Percentiles rank a stretch among this genome's conserved stretches.
phyloP scores from a whole-genome alignment of 2,797 vertebrate genomes.

The Falco cherrug region DNA sequence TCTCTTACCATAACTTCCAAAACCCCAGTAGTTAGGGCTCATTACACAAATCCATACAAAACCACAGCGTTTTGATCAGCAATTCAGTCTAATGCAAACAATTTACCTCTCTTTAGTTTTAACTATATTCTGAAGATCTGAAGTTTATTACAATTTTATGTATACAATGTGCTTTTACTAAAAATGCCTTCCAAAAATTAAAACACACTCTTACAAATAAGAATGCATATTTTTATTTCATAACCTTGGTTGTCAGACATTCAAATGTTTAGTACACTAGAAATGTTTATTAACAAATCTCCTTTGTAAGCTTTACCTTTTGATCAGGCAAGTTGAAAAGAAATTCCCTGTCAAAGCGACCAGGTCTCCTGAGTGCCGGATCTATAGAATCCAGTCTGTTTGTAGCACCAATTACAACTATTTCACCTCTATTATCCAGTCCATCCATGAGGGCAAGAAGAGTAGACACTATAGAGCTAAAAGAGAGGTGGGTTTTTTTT shows the following conservation, averaged over 20 bases:
- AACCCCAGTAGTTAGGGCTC: background rate
- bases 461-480: conserved; percentile 97
- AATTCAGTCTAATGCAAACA: background rate
- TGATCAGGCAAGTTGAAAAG: conserved; percentile 97
- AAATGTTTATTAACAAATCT: background rate
- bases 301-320: conserved; percentile 81
- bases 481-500: background rate
- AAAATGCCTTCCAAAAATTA: background rate
- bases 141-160: background rate
- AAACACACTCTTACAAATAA: background rate
- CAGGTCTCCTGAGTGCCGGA: conserved; percentile 99
- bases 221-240: background rate
- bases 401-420: conserved; percentile 99
- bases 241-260: background rate
- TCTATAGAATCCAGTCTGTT: conserved; percentile 99
- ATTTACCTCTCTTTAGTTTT: background rate
- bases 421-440: conserved; percentile 98
- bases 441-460: conserved; percentile 99
- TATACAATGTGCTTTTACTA: background rate
- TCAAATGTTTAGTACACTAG: background rate
- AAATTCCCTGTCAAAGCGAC: conserved; percentile 99
- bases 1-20: background rate
- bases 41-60: background rate
- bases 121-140: background rate
- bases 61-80: background rate